Evolutionary conservation across 2,888 invertebrate species (phyloP).

Genomic region (Mycalesis mineus): DNA sequence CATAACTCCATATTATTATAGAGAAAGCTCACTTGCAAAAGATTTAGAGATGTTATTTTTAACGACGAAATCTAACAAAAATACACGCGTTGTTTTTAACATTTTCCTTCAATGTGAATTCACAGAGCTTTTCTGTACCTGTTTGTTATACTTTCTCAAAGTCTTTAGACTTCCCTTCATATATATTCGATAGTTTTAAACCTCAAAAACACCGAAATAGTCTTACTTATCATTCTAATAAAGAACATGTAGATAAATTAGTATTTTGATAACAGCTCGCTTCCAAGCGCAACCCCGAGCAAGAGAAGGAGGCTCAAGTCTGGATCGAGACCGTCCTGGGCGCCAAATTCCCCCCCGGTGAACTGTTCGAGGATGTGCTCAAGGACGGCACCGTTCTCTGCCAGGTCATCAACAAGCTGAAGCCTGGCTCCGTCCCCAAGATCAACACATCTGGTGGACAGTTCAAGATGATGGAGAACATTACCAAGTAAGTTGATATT

Average conservation of each 20-base stretch:
- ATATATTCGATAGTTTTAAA: too few species aligned
- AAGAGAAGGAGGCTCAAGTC: conserved; percentile 92
- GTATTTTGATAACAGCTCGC: conserved; percentile 80
- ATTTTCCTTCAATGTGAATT: too few species aligned
- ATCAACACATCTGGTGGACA: conserved; percentile 96
- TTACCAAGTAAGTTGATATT: conserved; percentile 90
- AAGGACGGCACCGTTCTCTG: conserved; percentile 96
- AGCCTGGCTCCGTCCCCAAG: conserved; percentile 92
- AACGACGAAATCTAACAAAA: too few species aligned
- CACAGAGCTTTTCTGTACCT: too few species aligned
- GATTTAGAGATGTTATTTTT: too few species aligned
- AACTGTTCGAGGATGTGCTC: conserved; percentile 91
- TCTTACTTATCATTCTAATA: too few species aligned
- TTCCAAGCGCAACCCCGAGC: conserved; percentile 87
- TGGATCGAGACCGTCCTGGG: conserved; percentile 95
- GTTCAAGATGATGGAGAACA: conserved; percentile 99
- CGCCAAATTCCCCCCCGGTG: conserved; percentile 90
- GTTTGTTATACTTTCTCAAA: too few species aligned
- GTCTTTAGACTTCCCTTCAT: too few species aligned
- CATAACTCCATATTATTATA: too few species aligned
- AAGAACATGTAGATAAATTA: background rate
- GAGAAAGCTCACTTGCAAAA: too few species aligned
- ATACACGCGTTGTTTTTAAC: too few species aligned
- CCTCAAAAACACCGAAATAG: too few species aligned
- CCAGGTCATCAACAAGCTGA: conserved; percentile 94